Percentiles rank a stretch among this genome's conserved stretches.
These are phyloP conservation scores for Labrus mixtus DNA, from an alignment of 2,113 vertebrate genomes.

Conservation along the genomic window DNA sequence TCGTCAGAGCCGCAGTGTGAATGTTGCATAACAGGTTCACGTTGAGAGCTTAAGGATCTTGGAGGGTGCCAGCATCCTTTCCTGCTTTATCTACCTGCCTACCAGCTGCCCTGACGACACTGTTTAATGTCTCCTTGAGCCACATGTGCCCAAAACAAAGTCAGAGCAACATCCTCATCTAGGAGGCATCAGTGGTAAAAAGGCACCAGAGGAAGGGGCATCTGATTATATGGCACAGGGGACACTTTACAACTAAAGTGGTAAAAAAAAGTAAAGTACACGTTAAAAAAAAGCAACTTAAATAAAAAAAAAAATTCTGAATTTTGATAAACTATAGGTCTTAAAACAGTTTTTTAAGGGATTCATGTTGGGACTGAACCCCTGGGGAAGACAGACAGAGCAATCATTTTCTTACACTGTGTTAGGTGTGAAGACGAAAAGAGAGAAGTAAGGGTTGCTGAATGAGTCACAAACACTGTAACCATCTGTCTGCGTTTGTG, in stretches of 20 bases:
- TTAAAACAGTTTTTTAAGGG: conserved; percentile 31
- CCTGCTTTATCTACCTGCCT: conserved; percentile 72
- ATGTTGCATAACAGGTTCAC: conserved; percentile 72
- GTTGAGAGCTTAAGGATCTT: conserved; percentile 71
- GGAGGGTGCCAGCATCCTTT: conserved; percentile 63
- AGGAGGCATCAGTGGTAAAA: conserved; percentile 56
- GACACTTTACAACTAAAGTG: conserved; percentile 10
- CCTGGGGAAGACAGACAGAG: conserved; percentile 43
- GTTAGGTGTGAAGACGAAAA: conserved; percentile 70
- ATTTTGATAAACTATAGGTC: neutral
- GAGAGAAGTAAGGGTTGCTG: conserved; percentile 74
- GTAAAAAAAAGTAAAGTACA: conserved; percentile 1
- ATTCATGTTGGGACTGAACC: conserved; percentile 33
- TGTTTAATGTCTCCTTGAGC: conserved; percentile 61
- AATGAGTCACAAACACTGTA: conserved; percentile 73
- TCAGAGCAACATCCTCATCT: conserved; percentile 63
- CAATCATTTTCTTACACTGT: conserved; percentile 60
- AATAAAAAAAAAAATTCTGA: conserved; percentile 24
- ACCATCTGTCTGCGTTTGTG: conserved; percentile 66
- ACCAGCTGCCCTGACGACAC: conserved; percentile 30
- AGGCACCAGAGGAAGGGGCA: conserved; percentile 34
- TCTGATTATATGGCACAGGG: conserved; percentile 43
- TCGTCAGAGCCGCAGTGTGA: conserved; percentile 43
- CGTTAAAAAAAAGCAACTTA: conserved; percentile 23
- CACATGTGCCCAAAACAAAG: conserved; percentile 61